Evolutionary conservation across 2,888 invertebrate genomes (phyloP), one percentile per base, ranked within the genome.

Genomic region (Metalampra italica): DNA sequence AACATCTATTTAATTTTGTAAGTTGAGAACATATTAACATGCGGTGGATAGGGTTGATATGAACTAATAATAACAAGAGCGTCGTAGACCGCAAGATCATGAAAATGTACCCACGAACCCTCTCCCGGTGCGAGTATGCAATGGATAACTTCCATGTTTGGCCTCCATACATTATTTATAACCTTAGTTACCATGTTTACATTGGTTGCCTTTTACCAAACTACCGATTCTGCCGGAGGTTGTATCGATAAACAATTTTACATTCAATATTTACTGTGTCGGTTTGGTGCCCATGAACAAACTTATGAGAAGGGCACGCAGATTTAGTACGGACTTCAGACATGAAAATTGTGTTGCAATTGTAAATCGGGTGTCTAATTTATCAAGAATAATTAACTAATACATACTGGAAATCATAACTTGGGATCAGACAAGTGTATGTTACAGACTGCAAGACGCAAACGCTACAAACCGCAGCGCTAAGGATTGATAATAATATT

Each of bases 71-170:
- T 82, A 85, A 80, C 82, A 76, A 71, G 82, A 78, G 76, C 73
- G 78, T 78, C 78, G 72, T 68, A 74, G 80, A 86, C 87, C 88
- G 82, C 88, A 88, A 76, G 78, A 86, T 87, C 85, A 84, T 83
- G 87, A 86, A 87, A 88, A 85, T 80, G 81, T 81, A 75, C 74
- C 75, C 68, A 30, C 70, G 76, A 82, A 78, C 82, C 82, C 82
- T 80, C 77, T 80, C 77, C 75, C 71, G 71, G 71, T n/a, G n/a
- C n/a, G n/a, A n/a, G n/a, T 70, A 67, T 72, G 71, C 75, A 66
- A 72, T 74, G 79, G 77, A 79, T 82, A 82, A 82, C 82, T 82
- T 82, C 75, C 71, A 80, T 81, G 81, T 84, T 83, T 82, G 76
- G 71, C 75, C 73, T 74, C 72, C 73, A 79, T 87, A 80, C 80